Evolutionary conservation across 2,797 vertebrate species (phyloP).

Genomic region (Parauchenoglanis ngamensis): DNA sequence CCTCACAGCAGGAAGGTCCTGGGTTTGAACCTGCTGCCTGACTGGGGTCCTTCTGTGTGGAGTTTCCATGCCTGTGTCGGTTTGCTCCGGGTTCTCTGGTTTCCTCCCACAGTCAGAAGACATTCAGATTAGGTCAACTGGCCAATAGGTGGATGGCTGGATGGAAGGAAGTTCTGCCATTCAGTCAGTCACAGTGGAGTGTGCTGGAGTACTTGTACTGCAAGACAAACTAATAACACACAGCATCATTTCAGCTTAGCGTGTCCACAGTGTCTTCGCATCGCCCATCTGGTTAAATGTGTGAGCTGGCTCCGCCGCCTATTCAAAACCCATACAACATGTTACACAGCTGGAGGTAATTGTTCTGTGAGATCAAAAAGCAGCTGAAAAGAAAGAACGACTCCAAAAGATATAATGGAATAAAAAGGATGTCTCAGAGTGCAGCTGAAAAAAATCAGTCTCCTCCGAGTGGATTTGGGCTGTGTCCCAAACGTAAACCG

Average conservation of each 20-base stretch:
- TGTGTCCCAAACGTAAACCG: not conserved
- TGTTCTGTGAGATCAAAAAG: not conserved
- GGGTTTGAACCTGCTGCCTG: too few species aligned
- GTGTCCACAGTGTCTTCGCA: not conserved
- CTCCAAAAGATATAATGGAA: not conserved
- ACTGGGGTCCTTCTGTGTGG: too few species aligned
- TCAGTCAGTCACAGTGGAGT: not conserved
- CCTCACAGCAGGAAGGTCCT: too few species aligned
- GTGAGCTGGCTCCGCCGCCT: not conserved
- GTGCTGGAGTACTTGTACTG: not conserved
- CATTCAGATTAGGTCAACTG: too few species aligned
- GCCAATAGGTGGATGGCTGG: too few species aligned
- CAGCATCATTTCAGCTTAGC: not conserved
- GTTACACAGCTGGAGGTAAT: conserved; percentile 9
- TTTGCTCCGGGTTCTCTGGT: too few species aligned
- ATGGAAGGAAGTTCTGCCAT: not conserved
- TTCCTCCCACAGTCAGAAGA: too few species aligned
- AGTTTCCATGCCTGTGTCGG: too few species aligned
- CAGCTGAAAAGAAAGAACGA: not conserved
- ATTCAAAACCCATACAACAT: conserved; percentile 1
- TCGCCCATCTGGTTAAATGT: not conserved
- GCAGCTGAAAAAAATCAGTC: not conserved
- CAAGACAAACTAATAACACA: not conserved
- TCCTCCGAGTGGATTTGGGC: not conserved
- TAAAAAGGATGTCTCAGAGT: not conserved